Conservation (phyloP, 2,888 invertebrate genomes). For the Caenorhabditis drosophilae region DNA sequence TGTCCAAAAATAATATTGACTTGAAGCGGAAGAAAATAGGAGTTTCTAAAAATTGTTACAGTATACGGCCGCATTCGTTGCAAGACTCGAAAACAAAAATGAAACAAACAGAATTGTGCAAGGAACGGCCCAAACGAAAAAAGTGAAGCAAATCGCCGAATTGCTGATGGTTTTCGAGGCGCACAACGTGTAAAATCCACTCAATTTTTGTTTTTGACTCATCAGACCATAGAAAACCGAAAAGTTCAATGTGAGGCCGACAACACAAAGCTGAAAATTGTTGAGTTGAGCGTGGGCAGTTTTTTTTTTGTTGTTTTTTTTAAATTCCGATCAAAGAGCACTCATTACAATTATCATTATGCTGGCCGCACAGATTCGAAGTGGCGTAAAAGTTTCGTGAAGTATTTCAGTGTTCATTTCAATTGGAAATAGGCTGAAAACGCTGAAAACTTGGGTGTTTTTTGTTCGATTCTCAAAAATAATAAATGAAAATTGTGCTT, state of each 20-base stretch:
- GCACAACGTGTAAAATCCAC: no score
- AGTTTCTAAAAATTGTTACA: neutral
- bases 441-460: neutral
- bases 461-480: neutral
- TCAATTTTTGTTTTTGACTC: no score
- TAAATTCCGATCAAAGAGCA: neutral
- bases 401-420: neutral
- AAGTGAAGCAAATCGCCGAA: neutral
- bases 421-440: neutral
- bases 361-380: no score
- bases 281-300: neutral
- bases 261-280: neutral
- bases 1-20: slow-evolving; percentile 7
- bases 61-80: neutral
- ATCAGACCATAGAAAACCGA: neutral
- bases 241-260: neutral
- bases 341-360: neutral
- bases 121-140: neutral
- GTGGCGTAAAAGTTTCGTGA: neutral
- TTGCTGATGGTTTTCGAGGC: slow-evolving; percentile 3
- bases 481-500: neutral
- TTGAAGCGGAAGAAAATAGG: slow-evolving; percentile 4
- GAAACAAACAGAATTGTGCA: slow-evolving; percentile 6
- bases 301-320: neutral
- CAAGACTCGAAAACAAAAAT: neutral